Conservation (phyloP, 2,888 invertebrate genomes). For the Melanotus villosus region DNA sequence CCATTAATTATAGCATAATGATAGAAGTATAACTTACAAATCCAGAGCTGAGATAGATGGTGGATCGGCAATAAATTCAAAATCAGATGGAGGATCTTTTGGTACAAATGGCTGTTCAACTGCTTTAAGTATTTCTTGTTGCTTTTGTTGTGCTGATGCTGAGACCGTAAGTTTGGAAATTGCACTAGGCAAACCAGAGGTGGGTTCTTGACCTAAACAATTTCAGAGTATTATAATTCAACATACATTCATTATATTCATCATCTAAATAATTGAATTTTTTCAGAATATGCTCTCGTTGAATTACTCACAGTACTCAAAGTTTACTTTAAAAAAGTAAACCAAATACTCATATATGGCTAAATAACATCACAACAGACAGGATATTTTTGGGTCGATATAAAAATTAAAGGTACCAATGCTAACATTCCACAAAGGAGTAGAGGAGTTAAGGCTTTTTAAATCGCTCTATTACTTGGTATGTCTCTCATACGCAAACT, state of each 20-base stretch:
- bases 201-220: slow-evolving; percentile 66
- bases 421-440: too few relatives aligned
- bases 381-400: too few relatives aligned
- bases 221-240: too few relatives aligned
- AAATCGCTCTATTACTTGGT: too few relatives aligned
- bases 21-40: slow-evolving; percentile 74
- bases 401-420: neutral
- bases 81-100: slow-evolving; percentile 92
- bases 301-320: slow-evolving; percentile 62
- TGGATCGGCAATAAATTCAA: slow-evolving; percentile 96
- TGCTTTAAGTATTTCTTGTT: slow-evolving; percentile 89
- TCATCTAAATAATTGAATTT: slow-evolving; percentile 50
- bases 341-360: slow-evolving; percentile 66
- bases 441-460: too few relatives aligned
- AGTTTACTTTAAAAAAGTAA: slow-evolving; percentile 41
- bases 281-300: slow-evolving; percentile 62
- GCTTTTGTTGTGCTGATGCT: slow-evolving; percentile 86
- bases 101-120: slow-evolving; percentile 90
- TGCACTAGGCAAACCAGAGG: slow-evolving; percentile 67
- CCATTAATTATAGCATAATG: too few relatives aligned
- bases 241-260: too few relatives aligned
- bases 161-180: slow-evolving; percentile 76
- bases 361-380: slow-evolving; percentile 63
- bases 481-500: too few relatives aligned
- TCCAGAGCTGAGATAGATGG: slow-evolving; percentile 98